Evolutionary conservation across 1,140 invertebrate genomes (phyloP).

Genomic region (Coelopa frigida): DNA sequence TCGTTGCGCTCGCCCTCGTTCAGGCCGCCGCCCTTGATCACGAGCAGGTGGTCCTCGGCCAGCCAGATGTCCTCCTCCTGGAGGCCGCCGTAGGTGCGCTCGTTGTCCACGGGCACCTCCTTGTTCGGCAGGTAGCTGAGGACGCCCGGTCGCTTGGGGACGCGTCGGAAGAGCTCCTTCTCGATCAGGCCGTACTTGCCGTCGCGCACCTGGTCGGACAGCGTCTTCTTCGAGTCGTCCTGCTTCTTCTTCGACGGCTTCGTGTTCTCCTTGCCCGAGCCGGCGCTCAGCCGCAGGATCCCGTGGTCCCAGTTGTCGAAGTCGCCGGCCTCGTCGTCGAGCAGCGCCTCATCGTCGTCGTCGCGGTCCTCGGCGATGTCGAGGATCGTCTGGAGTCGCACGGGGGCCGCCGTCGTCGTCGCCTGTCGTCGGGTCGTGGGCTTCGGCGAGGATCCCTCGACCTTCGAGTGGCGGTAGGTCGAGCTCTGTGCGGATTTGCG

Average conservation of each 20-base stretch:
- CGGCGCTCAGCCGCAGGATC: constrained; percentile 58
- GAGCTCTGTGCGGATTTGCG: constrained; percentile 2
- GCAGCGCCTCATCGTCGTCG: constrained; percentile 38
- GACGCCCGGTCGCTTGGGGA: constrained; percentile 66
- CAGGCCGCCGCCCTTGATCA: constrained; percentile 65
- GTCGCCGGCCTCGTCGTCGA: constrained; percentile 38
- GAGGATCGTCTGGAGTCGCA: neutral
- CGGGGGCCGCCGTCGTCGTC: constrained; percentile 7
- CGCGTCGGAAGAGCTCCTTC: constrained; percentile 65
- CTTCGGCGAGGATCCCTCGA: constrained; percentile 1
- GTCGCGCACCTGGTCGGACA: constrained; percentile 77
- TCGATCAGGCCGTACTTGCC: constrained; percentile 85
- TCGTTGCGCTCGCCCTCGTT: constrained; percentile 45
- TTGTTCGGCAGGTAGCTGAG: constrained; percentile 70
- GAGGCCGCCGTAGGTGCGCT: constrained; percentile 70
- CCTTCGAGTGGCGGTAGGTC: constrained; percentile 6
- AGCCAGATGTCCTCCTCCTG: constrained; percentile 81
- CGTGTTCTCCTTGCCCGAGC: constrained; percentile 51
- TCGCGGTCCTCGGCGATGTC: constrained; percentile 2
- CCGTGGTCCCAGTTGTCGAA: constrained; percentile 57
- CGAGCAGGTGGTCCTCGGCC: constrained; percentile 78
- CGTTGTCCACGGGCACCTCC: constrained; percentile 70
- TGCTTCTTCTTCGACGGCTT: constrained; percentile 49
- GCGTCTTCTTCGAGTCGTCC: constrained; percentile 71
- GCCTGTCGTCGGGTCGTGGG: constrained; percentile 15